Evolutionary conservation across 1,140 invertebrate species (phyloP), one percentile per base, ranked within the genome.

Genomic region (Eueides isabella): DNA sequence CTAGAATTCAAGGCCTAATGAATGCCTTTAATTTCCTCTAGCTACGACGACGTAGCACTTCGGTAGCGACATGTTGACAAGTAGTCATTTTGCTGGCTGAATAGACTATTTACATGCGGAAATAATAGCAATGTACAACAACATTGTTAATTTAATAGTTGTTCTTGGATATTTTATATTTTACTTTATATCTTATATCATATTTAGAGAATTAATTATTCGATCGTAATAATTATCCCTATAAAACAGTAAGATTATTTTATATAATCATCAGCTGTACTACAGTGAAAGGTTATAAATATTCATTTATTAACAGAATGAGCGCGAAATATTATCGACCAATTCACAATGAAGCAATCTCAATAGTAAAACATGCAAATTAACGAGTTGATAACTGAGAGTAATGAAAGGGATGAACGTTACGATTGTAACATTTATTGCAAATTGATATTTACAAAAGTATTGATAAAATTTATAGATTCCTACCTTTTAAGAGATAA

Each of bases 331-430:
- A 74, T 74, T 74, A 74, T 68, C 28, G 61, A 68, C 44, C 66
- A 74, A 64, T 48, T 31, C 48, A 33, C 63, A 74, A 74, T 61
- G 72, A 68, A 63, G n/a, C 48, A 61, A 74, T 74, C 55, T 68
- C 66, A 74, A 44, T 62, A 61, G 67, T 74, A 41, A 41, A 74
- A 74, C 67, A 74, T 74, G 72, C 66, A 68, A 74, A 74, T 74
- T 48, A 74, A 68, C 29, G 55, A 68, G 66, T 74, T 74, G 44
- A 74, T 74, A 69, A 68, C 35, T 35, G 38, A 9, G 48, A 55
- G 19, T 55, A 55, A 55, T 55, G 48, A 55, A 63, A 71, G 30
- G 26, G 62, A 64, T 62, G 68, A 63, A 63, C 61, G 68, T 61
- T 28, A 71, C 62, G 55, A 71, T 69, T 61, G 55, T 68, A 55